Evolutionary conservation across 2,888 invertebrate species (phyloP).

Genomic region (Cryptophagus acutangulus): DNA sequence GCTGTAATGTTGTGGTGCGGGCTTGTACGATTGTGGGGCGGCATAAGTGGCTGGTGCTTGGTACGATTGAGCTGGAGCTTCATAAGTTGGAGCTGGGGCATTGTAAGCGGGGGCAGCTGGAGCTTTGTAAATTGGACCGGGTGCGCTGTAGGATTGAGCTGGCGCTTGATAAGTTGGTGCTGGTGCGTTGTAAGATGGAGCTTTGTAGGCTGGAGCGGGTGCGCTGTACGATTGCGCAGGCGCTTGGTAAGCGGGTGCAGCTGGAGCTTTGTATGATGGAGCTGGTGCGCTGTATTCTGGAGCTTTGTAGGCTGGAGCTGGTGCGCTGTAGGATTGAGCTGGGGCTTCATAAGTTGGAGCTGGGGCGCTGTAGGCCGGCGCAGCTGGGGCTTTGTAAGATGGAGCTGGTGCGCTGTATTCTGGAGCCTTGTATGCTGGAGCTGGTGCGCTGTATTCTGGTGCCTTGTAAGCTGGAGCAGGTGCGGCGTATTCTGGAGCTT

Average conservation of each 20-base stretch:
- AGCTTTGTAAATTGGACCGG: slow-evolving; percentile 17
- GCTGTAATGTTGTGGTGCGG: slow-evolving; percentile 14
- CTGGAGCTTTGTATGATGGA: slow-evolving; percentile 18
- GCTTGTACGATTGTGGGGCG: no score
- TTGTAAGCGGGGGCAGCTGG: slow-evolving; percentile 17
- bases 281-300: slow-evolving; percentile 18
- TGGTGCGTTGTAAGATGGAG: slow-evolving; percentile 17
- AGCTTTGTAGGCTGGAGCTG: slow-evolving; percentile 18
- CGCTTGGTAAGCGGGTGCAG: slow-evolving; percentile 18
- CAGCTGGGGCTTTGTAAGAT: slow-evolving; percentile 22
- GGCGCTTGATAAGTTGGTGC: slow-evolving; percentile 13
- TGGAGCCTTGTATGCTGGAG: slow-evolving; percentile 13
- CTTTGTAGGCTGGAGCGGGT: slow-evolving; percentile 15
- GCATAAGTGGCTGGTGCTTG: slow-evolving; percentile 12
- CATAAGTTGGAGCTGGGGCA: slow-evolving; percentile 20
- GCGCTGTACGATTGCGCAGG: slow-evolving; percentile 16
- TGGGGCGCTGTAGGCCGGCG: slow-evolving; percentile 18
- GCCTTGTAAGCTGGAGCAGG: slow-evolving; percentile 22
- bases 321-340: slow-evolving; percentile 21
- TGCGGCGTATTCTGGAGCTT: slow-evolving; percentile 14
- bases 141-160: slow-evolving; percentile 5
- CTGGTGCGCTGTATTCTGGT: slow-evolving; percentile 19
- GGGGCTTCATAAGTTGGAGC: slow-evolving; percentile 22
- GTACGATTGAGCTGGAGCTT: slow-evolving; percentile 21
- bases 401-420: slow-evolving; percentile 19